These are phyloP conservation scores for Ivindomyrus marchei DNA, from an alignment of 2,113 vertebrate genomes.

Conservation along the genomic window DNA sequence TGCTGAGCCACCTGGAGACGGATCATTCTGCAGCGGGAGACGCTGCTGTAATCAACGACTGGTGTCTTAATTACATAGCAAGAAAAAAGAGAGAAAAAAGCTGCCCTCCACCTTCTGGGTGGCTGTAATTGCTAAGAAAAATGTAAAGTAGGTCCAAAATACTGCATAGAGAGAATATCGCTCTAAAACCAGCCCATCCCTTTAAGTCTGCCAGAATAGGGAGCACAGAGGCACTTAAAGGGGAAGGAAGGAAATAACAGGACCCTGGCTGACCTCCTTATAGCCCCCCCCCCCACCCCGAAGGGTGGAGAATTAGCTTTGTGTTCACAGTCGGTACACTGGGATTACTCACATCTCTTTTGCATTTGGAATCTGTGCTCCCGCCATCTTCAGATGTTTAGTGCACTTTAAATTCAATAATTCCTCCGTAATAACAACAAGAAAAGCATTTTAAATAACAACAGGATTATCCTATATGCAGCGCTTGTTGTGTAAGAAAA, in stretches of 20 bases:
- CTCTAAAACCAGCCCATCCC: not conserved
- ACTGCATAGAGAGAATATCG: not conserved
- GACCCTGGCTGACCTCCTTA: not conserved
- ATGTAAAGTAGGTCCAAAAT: not conserved
- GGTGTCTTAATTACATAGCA: not conserved
- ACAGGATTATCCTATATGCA: not conserved
- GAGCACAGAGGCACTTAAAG: constrained; percentile 10
- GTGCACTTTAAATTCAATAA: not conserved
- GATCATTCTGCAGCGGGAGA: not conserved
- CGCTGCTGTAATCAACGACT: not conserved
- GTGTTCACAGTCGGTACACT: not conserved
- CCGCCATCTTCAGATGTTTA: not conserved
- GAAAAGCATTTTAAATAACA: not conserved
- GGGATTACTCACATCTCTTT: not conserved
- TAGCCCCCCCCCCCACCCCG: not conserved
- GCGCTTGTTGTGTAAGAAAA: not conserved
- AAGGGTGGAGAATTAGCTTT: not conserved
- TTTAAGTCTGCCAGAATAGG: not conserved
- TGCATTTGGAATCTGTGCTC: not conserved
- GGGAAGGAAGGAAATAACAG: not conserved
- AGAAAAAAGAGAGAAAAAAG: not conserved
- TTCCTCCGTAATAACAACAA: not conserved
- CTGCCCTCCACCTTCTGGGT: not conserved
- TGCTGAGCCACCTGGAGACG: not conserved
- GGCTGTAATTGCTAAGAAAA: not conserved